Conservation (phyloP, 2,113 vertebrate species). For the Sylvietta virens region DNA sequence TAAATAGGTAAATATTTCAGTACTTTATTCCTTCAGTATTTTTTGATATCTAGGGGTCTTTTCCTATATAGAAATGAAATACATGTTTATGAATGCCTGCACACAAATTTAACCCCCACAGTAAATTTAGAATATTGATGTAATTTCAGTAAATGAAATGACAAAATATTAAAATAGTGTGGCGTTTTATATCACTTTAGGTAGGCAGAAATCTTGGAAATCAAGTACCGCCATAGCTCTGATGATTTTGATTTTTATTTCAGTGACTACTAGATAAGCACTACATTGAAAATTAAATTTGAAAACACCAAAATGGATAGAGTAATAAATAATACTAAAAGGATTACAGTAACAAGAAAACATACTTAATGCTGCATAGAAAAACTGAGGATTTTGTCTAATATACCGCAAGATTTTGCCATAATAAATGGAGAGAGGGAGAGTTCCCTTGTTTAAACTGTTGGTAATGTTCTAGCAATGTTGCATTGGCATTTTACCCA, state of each 20-base stretch:
- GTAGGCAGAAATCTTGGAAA: neutral
- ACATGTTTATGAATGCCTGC: neutral
- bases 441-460: neutral
- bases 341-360: neutral
- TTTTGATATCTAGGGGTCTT: neutral
- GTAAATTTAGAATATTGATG: neutral
- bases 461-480: neutral
- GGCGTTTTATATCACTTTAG: neutral
- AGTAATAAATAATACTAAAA: neutral
- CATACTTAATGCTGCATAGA: neutral
- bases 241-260: neutral
- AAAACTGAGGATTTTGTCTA: neutral
- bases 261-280: neutral
- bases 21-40: neutral
- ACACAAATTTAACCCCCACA: neutral
- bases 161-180: neutral
- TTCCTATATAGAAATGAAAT: neutral
- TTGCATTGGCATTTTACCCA: neutral
- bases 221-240: neutral
- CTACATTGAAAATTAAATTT: neutral
- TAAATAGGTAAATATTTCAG: neutral
- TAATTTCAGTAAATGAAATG: neutral
- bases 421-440: neutral
- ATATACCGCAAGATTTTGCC: accelerated
- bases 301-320: neutral